Percentiles rank a stretch among this genome's conserved stretches.
Evolutionary conservation across 2,888 invertebrate species (phyloP).

Genomic region (Dexiosoma caninum): DNA sequence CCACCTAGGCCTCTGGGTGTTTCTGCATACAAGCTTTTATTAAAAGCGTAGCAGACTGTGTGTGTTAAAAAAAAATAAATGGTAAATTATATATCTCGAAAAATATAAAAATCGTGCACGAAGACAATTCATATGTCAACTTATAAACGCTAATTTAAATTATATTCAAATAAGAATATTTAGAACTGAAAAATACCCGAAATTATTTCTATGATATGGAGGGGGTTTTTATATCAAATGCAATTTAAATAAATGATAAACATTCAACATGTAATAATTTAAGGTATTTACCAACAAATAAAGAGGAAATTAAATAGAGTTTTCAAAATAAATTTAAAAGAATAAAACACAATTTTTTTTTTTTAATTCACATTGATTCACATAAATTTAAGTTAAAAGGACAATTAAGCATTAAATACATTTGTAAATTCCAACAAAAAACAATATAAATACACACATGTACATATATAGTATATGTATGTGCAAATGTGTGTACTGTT

Average conservation of each 20-base stretch:
- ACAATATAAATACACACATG: not conserved
- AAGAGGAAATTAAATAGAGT: not conserved
- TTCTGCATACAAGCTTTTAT: no score
- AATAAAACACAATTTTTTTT: not conserved
- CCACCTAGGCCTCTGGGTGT: no score
- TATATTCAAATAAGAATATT: no score
- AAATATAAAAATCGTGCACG: no score
- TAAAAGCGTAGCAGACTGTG: no score
- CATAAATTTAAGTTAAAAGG: slow-evolving; percentile 34
- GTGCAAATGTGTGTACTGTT: no score
- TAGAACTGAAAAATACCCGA: no score
- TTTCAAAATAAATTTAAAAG: not conserved
- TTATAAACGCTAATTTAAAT: no score
- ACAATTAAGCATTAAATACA: slow-evolving; percentile 2
- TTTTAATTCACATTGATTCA: slow-evolving; percentile 33
- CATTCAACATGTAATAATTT: slow-evolving; percentile 11
- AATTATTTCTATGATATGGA: slow-evolving; percentile 28
- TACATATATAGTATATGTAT: not conserved
- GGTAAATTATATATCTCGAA: no score
- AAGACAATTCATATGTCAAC: no score
- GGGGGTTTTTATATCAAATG: not conserved
- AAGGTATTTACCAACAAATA: not conserved
- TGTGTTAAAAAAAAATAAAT: no score
- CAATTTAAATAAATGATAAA: not conserved
- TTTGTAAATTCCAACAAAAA: no score